These are phyloP conservation scores for Argyresthia albistria DNA, from an alignment of 2,888 invertebrate genomes.

Conservation along the genomic window DNA sequence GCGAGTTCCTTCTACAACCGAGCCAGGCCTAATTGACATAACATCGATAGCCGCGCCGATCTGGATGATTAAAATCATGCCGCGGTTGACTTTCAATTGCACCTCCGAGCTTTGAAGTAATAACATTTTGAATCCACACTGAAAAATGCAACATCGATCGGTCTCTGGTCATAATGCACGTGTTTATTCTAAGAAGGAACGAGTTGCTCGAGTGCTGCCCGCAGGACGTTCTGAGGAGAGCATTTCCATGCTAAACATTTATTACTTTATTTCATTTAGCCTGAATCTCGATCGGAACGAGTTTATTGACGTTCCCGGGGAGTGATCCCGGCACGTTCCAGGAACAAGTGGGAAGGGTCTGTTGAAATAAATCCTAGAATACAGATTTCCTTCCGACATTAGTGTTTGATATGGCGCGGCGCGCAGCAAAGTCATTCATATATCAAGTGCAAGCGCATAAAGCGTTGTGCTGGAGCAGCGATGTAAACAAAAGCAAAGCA, in stretches of 20 bases:
- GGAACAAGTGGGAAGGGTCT: too few species aligned
- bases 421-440: not conserved
- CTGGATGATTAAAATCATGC: not conserved
- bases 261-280: constrained; percentile 49
- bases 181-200: constrained; percentile 4
- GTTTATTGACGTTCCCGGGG: constrained; percentile 21
- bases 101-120: not conserved
- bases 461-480: not conserved
- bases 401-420: not conserved
- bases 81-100: not conserved
- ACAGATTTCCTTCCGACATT: not conserved
- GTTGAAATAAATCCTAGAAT: too few species aligned
- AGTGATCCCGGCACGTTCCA: constrained; percentile 6
- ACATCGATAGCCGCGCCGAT: not conserved
- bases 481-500: constrained; percentile 2
- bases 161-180: not conserved
- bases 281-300: constrained; percentile 35
- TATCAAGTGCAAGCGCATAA: not conserved
- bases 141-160: not conserved
- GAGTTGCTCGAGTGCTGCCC: constrained; percentile 4
- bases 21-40: not conserved
- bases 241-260: constrained; percentile 34
- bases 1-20: not conserved
- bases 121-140: not conserved
- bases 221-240: constrained; percentile 14